These are phyloP conservation scores for Corythaixoides concolor DNA, from an alignment of 2,113 vertebrate species.

Conservation along the genomic window DNA sequence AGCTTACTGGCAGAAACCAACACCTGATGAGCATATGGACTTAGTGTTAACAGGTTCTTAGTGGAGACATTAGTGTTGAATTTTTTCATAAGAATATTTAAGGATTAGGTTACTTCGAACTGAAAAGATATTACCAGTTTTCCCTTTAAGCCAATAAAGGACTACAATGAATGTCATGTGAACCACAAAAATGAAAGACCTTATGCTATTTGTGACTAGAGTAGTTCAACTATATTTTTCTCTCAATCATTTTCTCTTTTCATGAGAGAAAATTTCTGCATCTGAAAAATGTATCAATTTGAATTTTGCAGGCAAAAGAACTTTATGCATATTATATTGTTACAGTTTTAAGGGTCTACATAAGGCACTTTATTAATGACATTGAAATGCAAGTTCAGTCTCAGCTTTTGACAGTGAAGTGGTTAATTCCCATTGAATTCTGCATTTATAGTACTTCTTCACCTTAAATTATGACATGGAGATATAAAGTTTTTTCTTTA, in stretches of 20 bases:
- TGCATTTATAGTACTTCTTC: slow-evolving; percentile 53
- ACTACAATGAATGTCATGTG: background rate
- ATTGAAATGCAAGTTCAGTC: background rate
- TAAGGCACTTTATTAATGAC: slow-evolving; percentile 1
- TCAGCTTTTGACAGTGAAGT: slow-evolving; percentile 63
- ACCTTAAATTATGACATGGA: slow-evolving; percentile 24
- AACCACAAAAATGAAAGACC: background rate
- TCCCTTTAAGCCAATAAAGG: slow-evolving; percentile 1
- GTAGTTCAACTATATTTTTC: background rate
- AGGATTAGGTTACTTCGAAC: background rate
- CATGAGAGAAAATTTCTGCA: background rate
- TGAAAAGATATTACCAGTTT: slow-evolving; percentile 32
- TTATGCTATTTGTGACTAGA: background rate
- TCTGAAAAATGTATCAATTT: background rate
- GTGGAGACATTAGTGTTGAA: background rate
- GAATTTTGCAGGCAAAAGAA: background rate
- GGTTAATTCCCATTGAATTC: slow-evolving; percentile 54
- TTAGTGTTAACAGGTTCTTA: background rate
- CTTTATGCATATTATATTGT: background rate
- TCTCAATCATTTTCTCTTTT: background rate
- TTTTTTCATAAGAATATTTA: slow-evolving; percentile 10
- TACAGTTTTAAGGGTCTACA: background rate
- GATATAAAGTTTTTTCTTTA: slow-evolving; percentile 39
- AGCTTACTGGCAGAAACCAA: background rate
- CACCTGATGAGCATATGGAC: background rate